Conservation (phyloP, 2,888 invertebrate species). For the Drosophila eohydei region DNA sequence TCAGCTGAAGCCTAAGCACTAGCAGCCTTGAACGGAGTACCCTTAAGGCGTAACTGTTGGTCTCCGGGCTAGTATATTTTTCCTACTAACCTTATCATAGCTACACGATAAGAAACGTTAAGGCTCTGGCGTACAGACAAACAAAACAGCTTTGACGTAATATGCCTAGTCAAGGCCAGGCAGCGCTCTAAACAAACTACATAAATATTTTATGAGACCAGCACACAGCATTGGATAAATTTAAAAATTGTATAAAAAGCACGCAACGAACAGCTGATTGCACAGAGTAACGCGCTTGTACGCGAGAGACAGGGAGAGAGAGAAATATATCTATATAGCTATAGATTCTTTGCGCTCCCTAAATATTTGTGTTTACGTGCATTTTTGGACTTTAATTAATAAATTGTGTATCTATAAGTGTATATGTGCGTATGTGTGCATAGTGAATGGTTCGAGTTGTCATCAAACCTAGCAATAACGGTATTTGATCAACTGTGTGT, state of each 20-base stretch:
- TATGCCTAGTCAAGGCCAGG: slow-evolving; percentile 37
- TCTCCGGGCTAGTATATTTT: slow-evolving; percentile 13
- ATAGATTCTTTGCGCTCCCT: background rate
- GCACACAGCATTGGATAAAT: slow-evolving; percentile 14
- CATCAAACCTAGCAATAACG: slow-evolving; percentile 16
- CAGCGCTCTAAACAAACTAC: slow-evolving; percentile 15
- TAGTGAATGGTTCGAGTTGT: background rate
- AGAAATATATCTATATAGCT: background rate
- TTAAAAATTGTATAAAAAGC: slow-evolving; percentile 23
- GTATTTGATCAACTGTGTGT: slow-evolving; percentile 10
- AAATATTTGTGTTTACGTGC: slow-evolving; percentile 27
- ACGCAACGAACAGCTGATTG: slow-evolving; percentile 49
- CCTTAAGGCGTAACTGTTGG: slow-evolving; percentile 6
- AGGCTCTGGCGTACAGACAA: slow-evolving; percentile 12
- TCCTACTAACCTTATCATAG: slow-evolving; percentile 29
- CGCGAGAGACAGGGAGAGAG: background rate
- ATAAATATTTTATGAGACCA: slow-evolving; percentile 38
- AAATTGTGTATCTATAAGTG: background rate
- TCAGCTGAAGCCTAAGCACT: slow-evolving; percentile 27
- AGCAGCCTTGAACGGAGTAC: slow-evolving; percentile 30
- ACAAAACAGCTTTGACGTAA: slow-evolving; percentile 48
- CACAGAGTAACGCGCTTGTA: background rate
- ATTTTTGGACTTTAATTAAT: slow-evolving; percentile 13
- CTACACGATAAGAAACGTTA: slow-evolving; percentile 34
- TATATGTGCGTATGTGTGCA: background rate